Evolutionary conservation across 2,113 vertebrate genomes (phyloP), one percentile per base, ranked within the genome.

Genomic region (Odontesthes bonariensis): DNA sequence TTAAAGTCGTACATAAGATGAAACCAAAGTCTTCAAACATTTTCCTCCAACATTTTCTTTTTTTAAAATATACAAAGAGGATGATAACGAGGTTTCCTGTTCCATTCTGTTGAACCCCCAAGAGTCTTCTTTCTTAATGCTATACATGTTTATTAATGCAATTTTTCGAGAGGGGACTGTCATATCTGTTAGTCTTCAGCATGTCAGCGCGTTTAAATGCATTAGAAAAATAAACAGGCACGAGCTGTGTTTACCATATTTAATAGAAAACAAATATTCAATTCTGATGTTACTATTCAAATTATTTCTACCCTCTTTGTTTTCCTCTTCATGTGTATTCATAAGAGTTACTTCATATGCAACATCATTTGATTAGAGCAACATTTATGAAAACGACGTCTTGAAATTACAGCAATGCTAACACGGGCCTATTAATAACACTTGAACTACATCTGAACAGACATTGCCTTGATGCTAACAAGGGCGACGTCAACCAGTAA

Each of bases 81-180:
- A 19, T 19, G 19, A 49, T n/a, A 49, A 5, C 1, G 14, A 49
- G 3, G 46, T 13, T 19, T 49, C 0, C 44, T 75, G 65, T 78
- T 82, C 73, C 27, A 2, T 72, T 61, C 66, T 58, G 59, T 52
- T 81, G 66, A 83, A 70, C 64, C 73, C 73, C 22, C 33, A 67
- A 75, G 35, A 94, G 91, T 91, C 93, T 93, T 92, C 93, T 76
- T 38, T 38, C 35, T 79, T 91, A 93, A 81, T 73, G 2, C 2
- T 76, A 83, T 92, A 90, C 90, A 96, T 97, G 96, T 97, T 95
- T 97, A 97, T 98, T 97, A 95, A 98, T 97, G 95, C 91, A 90
- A 91, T 93, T 94, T 95, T 93, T 94, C 88, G 95, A 95, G 91
- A 95, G 94, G 93, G 70, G 92, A 84, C 92, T 94, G 96, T 92